Evolutionary conservation across 2,888 invertebrate species (phyloP), one percentile per base, ranked within the genome.

Genomic region (Acanthacorydalis orientalis): DNA sequence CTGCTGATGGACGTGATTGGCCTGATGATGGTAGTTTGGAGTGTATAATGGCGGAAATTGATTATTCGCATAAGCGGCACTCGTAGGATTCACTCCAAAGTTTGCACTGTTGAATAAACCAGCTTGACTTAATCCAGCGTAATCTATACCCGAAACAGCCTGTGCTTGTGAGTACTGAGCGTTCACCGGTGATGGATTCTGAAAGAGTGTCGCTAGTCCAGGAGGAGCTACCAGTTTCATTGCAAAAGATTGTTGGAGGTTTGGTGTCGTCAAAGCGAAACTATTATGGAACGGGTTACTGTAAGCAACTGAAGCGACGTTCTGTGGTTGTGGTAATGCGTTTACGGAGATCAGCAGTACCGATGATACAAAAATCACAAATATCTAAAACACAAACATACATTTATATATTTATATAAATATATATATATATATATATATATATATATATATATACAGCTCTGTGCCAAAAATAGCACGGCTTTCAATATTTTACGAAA

Each of bases 241-340:
- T 2, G 23, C 23, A n/a, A 42, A 42, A 12, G 42, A 42, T 31
- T 42, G 42, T n/a, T 42, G 42, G 1, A 42, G 42, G 31, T 16
- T 42, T 1, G 42, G 42, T 31, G 42, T 42, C 8, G 42, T 42
- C 1, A 42, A 42, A 3, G 42, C 42, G 8, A 42, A 42, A 31
- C 42, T 42, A n/a, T 42, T 42, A 10, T 42, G 42, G n/a, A 31
- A 42, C n/a, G 42, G 42, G 12, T 31, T 42, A 16, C 42, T 42
- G 42, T 42, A 42, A 11, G 42, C 10, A 16, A 42, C 23, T 8
- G 42, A 31, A 12, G 35, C 43, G 14, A 12, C 32, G 34, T 12
- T 16, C 16, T 44, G 31, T 11, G 6, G 7, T 16, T 14, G 4
- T 10, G n/a, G 34, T 32, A 12, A 7, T 14, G 31, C 11, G 9